A percentile compares a stretch with the other conserved stretches of the same genome.
Evolutionary conservation across 2,888 invertebrate species (phyloP).

Genomic region (Rhagophthalmus giganteus): DNA sequence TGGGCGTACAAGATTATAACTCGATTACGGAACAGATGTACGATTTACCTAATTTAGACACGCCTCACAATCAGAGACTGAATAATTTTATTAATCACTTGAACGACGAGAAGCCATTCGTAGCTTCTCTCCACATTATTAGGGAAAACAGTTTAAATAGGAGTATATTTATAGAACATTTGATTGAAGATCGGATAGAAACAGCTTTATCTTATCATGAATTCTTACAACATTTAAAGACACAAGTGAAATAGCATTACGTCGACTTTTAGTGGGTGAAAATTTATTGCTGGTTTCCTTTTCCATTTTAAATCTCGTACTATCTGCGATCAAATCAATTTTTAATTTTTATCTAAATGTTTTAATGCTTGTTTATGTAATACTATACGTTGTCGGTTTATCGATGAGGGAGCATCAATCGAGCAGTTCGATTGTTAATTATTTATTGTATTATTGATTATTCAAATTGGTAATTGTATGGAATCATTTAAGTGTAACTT

Average conservation of each 20-base stretch:
- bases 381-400: not conserved
- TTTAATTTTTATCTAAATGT: too few relatives aligned
- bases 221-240: slow-evolving; percentile 93
- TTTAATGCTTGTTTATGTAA: not conserved
- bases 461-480: slow-evolving; percentile 14
- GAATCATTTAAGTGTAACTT: slow-evolving; percentile 22
- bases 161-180: slow-evolving; percentile 79
- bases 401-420: not conserved
- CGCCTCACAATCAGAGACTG: slow-evolving; percentile 72
- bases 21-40: slow-evolving; percentile 78
- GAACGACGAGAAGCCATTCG: slow-evolving; percentile 82
- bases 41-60: slow-evolving; percentile 76
- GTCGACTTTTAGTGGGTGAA: slow-evolving; percentile 12
- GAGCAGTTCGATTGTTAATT: not conserved
- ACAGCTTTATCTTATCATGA: slow-evolving; percentile 95
- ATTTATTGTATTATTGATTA: not conserved
- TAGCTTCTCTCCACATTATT: slow-evolving; percentile 77
- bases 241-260: slow-evolving; percentile 75
- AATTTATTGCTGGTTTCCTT: slow-evolving; percentile 13
- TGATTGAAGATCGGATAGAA: slow-evolving; percentile 94
- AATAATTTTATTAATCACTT: slow-evolving; percentile 80
- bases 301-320: too few relatives aligned
- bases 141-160: slow-evolving; percentile 90
- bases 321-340: too few relatives aligned
- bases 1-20: slow-evolving; percentile 75